Percentiles rank a stretch among this genome's conserved stretches.
These are phyloP conservation scores for Gopherus evgoodei DNA, from an alignment of 2,113 vertebrate species.

Conservation along the genomic window DNA sequence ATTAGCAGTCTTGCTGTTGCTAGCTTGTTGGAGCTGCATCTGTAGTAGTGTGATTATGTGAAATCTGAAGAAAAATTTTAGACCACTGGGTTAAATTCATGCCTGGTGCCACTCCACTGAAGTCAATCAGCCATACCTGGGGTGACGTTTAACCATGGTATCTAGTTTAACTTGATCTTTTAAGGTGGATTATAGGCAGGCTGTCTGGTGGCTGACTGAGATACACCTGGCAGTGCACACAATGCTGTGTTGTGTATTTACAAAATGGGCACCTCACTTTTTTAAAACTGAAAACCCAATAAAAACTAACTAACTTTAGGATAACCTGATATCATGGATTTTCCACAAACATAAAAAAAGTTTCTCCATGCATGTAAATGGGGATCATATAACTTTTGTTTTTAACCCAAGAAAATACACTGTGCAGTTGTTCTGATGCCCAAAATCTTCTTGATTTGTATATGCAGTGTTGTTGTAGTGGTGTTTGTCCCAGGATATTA, in stretches of 20 bases:
- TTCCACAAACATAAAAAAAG: background rate
- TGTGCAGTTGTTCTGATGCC: background rate
- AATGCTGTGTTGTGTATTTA: background rate
- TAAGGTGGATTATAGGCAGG: background rate
- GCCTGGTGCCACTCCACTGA: background rate
- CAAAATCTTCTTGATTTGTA: background rate
- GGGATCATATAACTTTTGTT: background rate
- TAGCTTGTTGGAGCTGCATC: background rate
- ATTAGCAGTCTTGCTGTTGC: background rate
- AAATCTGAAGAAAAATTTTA: background rate
- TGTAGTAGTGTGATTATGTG: no score
- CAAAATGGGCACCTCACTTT: background rate
- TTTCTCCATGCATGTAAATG: background rate
- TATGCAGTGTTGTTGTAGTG: background rate
- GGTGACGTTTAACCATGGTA: background rate
- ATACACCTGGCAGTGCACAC: background rate
- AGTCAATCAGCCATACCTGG: background rate
- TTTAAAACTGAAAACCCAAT: background rate
- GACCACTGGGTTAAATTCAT: rapidly evolving
- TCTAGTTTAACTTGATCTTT: background rate
- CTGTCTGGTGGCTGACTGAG: background rate
- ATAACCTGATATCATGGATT: background rate
- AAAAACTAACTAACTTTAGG: background rate
- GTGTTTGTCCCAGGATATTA: background rate
- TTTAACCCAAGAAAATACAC: background rate